Evolutionary conservation across 2,888 invertebrate genomes (phyloP), one percentile per base, ranked within the genome.

Genomic region (Flexamia atlantica): DNA sequence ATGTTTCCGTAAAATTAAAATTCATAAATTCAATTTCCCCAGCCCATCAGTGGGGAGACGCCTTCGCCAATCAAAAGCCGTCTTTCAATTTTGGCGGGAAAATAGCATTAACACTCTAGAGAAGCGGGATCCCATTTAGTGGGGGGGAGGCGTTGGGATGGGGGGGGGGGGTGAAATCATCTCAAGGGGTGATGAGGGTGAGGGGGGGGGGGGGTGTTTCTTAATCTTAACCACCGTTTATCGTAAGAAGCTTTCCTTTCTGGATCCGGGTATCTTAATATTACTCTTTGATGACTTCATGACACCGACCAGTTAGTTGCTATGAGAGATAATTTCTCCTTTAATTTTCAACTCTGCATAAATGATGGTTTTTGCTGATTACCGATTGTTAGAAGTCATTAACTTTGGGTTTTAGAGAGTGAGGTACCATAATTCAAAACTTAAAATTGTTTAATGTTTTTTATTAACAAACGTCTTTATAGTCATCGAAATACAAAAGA

Each of bases 11-110:
- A n/a, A n/a, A n/a, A n/a, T n/a, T n/a, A n/a, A n/a, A n/a, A n/a
- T n/a, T n/a, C n/a, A n/a, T n/a, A n/a, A n/a, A 4, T 36, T 7
- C 36, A 36, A 36, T 36, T 36, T 36, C 36, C 36, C 36, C 9
- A 36, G 4, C 36, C 36, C 36, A 36, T 36, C 9, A 36, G 36
- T 9, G 36, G 36, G 5, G 36, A 4, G 36, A 23, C 53, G 53
- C 10, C 53, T 53, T 20, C 28, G 64, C 28, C 25, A 64, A 64
- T 28, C 64, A 28, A 30, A 64, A 28, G 28, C 1, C 64, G 10
- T 12, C 20, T 53, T 53, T 23, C 64, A 64, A 28, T 64, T 64
- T 64, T 64, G 28, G 64, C 64, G 28, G 9, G 64, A 64, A n/a
- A n/a, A 64, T 64, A 9, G 30, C 64, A 28, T 64, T 64, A 64